phyloP scores from a whole-genome alignment of 2,797 vertebrate species.

The Neosilurus mollespiculum region DNA sequence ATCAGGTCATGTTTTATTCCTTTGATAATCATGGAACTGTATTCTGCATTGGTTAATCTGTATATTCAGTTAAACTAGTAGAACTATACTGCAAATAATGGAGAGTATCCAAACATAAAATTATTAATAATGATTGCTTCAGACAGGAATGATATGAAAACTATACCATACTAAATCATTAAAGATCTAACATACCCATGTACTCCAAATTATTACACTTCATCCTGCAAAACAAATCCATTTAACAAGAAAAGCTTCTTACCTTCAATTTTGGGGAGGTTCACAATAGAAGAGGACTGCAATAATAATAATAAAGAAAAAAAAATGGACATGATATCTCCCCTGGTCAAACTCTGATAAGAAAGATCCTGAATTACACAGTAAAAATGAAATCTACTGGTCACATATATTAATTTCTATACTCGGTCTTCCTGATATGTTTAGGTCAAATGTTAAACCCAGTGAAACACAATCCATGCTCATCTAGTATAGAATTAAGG shows the following conservation, averaged over 20 bases:
- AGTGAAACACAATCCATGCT: not conserved
- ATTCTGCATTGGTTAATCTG: not conserved
- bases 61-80: not conserved
- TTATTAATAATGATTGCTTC: not conserved
- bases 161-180: not conserved
- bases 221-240: not conserved
- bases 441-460: not conserved
- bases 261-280: conserved; percentile 84
- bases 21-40: not conserved
- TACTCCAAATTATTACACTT: not conserved
- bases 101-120: not conserved
- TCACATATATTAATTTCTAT: not conserved
- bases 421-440: not conserved
- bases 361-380: conserved; percentile 8
- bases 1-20: not conserved
- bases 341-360: conserved; percentile 15
- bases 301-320: conserved; percentile 61
- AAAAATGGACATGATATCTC: conserved; percentile 25
- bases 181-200: not conserved
- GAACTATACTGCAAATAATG: not conserved
- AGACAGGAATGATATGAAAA: not conserved
- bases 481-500: not conserved
- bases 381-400: conserved; percentile 8
- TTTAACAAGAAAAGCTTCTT: conserved; percentile 53
- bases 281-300: conserved; percentile 73